A percentile compares a stretch with the other conserved stretches of the same genome.
phyloP scores from a whole-genome alignment of 2,113 vertebrate genomes.

The Erythrocebus patas region DNA sequence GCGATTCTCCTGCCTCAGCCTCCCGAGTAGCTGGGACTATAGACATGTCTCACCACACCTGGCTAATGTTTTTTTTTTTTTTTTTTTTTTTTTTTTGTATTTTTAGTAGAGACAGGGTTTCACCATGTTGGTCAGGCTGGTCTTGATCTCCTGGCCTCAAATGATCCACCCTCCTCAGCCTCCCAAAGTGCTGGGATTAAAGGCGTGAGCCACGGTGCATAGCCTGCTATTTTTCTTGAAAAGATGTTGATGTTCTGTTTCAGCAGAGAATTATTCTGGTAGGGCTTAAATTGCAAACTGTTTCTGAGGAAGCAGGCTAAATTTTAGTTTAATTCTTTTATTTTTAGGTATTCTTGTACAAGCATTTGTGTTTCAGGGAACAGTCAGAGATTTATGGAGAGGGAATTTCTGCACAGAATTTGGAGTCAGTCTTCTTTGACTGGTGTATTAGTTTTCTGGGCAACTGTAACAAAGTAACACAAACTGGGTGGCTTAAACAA shows the following conservation, averaged over 20 bases:
- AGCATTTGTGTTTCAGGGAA: background rate
- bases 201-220: accelerated
- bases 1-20: no score
- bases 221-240: background rate
- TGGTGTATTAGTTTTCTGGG: background rate
- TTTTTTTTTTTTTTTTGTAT: no score
- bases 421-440: background rate
- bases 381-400: background rate
- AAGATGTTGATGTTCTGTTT: background rate
- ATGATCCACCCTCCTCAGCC: no score
- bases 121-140: no score
- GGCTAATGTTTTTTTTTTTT: no score
- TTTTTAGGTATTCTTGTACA: background rate
- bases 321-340: background rate
- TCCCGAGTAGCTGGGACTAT: no score
- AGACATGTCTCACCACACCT: no score
- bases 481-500: background rate
- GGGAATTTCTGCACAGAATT: background rate
- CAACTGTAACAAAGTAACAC: background rate
- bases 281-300: background rate
- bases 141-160: no score
- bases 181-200: no score
- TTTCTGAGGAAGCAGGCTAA: background rate
- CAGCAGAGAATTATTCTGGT: background rate
- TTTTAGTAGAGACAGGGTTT: no score